Evolutionary conservation across 2,797 vertebrate genomes (phyloP), one percentile per base, ranked within the genome.

Genomic region (Lepus townsendii): DNA sequence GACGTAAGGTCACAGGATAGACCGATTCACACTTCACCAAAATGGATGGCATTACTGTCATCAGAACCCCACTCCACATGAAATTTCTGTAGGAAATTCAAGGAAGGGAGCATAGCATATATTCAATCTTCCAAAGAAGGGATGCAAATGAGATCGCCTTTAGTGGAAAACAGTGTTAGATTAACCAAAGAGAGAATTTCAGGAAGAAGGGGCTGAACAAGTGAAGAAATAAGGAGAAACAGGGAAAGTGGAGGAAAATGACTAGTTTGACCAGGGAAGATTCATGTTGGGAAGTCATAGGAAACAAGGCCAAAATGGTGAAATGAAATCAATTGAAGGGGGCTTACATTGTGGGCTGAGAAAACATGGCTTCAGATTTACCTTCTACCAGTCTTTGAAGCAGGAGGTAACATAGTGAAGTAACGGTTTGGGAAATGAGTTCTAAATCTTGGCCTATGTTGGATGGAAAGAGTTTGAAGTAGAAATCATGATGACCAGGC

Each of bases 351-450:
- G n/a, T 19, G 38, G 8, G n/a, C 8, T 90, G 32, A 77, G 32
- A 90, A 87, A 32, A 87, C 32, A 6, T 38, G 38, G 84, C 22
- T 85, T 90, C 77, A 47, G 38, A 62, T 90, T 82, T 69, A 42
- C 22, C 27, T 54, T 85, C 35, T 38, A 35, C 22, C 26, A 85
- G 35, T 47, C 66, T 84, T 5, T 54, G 10, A 76, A 86, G 12
- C 69, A 71, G 2, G 3, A 9, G 22, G 20, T 77, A 66, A 52
- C 5, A 42, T 65, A 83, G 60, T 8, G 26, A 95, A 88, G 13
- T 14, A 6, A 38, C 60, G 1, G 30, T 83, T 93, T 71, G 14
- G 20, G 68, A 54, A 68, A 57, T 32, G 50, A 76, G 17, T 38
- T 86, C 71, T 72, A 24, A 83, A 26, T 76, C 8, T 83, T 35